Conservation (phyloP, 2,888 invertebrate genomes). For the Copidosoma aretas region DNA sequence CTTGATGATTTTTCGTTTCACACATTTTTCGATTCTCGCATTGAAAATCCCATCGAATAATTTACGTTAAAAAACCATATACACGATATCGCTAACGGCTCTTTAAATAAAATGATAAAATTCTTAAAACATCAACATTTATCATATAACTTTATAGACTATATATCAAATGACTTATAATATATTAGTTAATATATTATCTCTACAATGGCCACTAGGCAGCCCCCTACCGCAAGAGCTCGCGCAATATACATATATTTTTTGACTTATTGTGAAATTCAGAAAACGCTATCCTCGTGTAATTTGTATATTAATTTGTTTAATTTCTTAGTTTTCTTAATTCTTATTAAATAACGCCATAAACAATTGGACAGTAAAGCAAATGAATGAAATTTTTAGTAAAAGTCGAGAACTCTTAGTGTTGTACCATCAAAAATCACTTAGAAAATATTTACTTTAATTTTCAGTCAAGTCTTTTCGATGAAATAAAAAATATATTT, state of each 20-base stretch:
- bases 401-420: too few relatives aligned
- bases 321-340: background rate
- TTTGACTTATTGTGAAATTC: conserved; percentile 13
- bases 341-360: conserved; percentile 4
- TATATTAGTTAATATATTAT: conserved; percentile 35
- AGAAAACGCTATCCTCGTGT: conserved; percentile 20
- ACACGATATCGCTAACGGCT: conserved; percentile 21
- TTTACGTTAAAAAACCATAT: conserved; percentile 34
- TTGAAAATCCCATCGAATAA: conserved; percentile 16
- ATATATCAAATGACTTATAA: conserved; percentile 42
- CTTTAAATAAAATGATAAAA: conserved; percentile 41
- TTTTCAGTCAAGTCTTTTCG: background rate
- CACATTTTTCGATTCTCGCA: background rate
- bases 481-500: too few relatives aligned
- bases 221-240: conserved; percentile 18
- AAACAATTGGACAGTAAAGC: conserved; percentile 1
- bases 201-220: conserved; percentile 27
- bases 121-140: conserved; percentile 42
- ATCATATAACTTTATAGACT: conserved; percentile 41
- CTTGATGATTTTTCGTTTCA: conserved; percentile 8
- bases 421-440: background rate
- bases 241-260: background rate
- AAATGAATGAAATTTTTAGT: background rate
- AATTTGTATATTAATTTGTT: background rate
- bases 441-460: background rate